Evolutionary conservation across 1,140 invertebrate genomes (phyloP).

Genomic region (Palaemon carinicauda): DNA sequence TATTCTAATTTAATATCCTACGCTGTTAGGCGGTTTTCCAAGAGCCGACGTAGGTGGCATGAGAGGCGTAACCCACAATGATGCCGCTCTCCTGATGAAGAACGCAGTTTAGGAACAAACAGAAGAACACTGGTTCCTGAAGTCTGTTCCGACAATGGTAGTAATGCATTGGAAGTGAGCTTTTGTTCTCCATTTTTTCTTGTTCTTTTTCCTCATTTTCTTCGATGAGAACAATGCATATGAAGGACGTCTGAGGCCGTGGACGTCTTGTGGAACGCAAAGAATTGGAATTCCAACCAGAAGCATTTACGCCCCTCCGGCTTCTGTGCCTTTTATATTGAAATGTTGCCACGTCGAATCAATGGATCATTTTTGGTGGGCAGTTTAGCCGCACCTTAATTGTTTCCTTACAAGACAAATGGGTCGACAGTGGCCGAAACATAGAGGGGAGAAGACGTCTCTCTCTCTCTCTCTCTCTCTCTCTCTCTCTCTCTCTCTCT

Average conservation of each 20-base stretch:
- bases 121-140: no score
- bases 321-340: slow-evolving; percentile 31
- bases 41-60: background rate
- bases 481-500: background rate
- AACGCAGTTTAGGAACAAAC: no score
- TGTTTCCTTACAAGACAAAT: slow-evolving; percentile 56
- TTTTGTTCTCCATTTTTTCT: background rate
- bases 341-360: slow-evolving; percentile 53
- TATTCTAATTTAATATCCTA: slow-evolving; percentile 44
- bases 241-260: background rate
- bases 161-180: no score
- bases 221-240: background rate
- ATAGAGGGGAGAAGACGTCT: no score
- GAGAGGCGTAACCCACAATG: background rate
- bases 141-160: no score
- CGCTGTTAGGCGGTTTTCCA: background rate
- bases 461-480: background rate
- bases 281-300: background rate
- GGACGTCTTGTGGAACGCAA: background rate
- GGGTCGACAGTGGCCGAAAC: slow-evolving; percentile 13
- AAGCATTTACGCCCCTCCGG: no score
- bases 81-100: no score
- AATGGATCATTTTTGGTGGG: slow-evolving; percentile 55
- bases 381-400: slow-evolving; percentile 41
- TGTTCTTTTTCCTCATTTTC: no score